Base-by-base conservation (phyloP, 2,888 invertebrate genomes). In the Torymus texanus region DNA sequence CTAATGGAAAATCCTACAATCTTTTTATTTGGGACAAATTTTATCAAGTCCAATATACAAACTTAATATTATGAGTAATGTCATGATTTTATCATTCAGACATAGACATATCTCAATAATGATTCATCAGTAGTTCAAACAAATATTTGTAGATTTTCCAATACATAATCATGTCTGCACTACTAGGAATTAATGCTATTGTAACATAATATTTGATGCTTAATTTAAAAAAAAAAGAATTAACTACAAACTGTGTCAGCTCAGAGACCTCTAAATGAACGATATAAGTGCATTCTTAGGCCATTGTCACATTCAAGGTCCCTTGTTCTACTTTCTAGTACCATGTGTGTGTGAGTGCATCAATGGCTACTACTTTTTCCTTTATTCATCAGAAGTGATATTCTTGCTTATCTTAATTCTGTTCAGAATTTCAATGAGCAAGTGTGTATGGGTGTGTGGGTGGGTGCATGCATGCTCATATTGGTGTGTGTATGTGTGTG, bases 301-400 rank as follows among this genome's bases (percentile, higher is more conserved):
- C 82, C 74, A 83, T 80, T 83, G 82, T 83, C 82, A 82, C 65
- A 76, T 68, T 80, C 80, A 82, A 82, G 81, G 80, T 59, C 73
- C 62, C 82, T 78, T 82, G 82, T 82, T 72, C 82, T 21, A 81
- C 81, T 82, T 82, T 82, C 81, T 81, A 80, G 50, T 68, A 59
- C 53, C 24, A 74, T 16, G 16, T 75, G 51, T 71, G 58, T 72
- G 21, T 67, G 73, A 29, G 29, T 78, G 24, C 61, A 74, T 75
- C 72, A 81, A 67, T 81, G 72, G 62, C 56, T 16, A 63, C 67
- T 21, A 55, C 67, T 79, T 81, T 81, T 78, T 79, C 59, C 72
- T 71, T 77, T 56, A 79, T 77, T 74, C 70, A 62, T 63, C 18
- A n/a, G 63, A 61, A 55, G 14, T 65, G 55, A 63, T 12, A n/a